These are phyloP conservation scores for Nephotettix cincticeps DNA, from an alignment of 1,140 invertebrate genomes.

Conservation along the genomic window DNA sequence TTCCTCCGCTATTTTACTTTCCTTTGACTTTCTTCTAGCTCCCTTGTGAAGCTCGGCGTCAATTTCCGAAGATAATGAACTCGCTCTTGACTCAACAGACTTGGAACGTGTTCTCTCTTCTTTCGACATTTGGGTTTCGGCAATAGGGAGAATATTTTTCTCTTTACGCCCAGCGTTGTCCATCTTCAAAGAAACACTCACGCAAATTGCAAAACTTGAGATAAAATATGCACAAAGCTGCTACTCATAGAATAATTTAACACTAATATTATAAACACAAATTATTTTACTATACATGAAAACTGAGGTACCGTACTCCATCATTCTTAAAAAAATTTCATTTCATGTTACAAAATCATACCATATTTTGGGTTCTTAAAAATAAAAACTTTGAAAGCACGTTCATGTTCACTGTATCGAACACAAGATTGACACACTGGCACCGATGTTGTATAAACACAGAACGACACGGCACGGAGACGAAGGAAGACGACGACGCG, in stretches of 20 bases:
- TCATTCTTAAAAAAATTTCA: no score
- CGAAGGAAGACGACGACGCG: background rate
- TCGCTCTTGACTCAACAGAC: background rate
- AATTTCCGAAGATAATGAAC: background rate
- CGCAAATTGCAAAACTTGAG: no score
- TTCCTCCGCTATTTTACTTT: background rate
- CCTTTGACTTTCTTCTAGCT: background rate
- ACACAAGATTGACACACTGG: background rate
- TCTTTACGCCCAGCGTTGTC: background rate
- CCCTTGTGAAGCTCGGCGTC: background rate
- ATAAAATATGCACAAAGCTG: background rate
- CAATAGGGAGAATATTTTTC: background rate
- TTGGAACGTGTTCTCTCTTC: constrained; percentile 4
- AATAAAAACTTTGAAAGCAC: no score
- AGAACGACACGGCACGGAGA: background rate
- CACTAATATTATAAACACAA: background rate
- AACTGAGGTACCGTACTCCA: background rate
- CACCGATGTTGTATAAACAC: background rate
- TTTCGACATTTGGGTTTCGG: background rate
- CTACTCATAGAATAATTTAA: background rate
- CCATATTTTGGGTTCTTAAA: no score
- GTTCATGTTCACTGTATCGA: no score
- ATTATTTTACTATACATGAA: background rate
- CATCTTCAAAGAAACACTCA: no score
- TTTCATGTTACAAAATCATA: no score